Evolutionary conservation across 2,113 vertebrate genomes (phyloP).

Genomic region (Labeo rohita): DNA sequence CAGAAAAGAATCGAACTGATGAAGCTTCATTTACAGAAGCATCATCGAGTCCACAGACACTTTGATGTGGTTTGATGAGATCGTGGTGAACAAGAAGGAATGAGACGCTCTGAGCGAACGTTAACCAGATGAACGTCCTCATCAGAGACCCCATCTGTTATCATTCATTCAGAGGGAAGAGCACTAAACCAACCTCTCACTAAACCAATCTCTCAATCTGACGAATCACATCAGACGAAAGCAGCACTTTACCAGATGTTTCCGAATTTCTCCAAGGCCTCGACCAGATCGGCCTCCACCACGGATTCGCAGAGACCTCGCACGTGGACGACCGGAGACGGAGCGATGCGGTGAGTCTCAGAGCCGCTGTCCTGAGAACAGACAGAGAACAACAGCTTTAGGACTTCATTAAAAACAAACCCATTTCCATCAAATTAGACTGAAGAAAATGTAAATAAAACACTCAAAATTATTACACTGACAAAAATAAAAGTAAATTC

Average conservation of each 20-base stretch:
- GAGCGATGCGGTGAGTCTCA: constrained; percentile 86
- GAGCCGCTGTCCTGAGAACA: constrained; percentile 68
- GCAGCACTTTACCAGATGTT: constrained; percentile 83
- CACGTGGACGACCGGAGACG: constrained; percentile 94
- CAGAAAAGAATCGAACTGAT: background rate
- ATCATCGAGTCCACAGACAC: background rate
- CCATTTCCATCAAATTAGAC: no score
- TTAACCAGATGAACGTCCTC: no score
- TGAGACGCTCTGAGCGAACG: background rate
- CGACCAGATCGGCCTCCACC: constrained; percentile 95
- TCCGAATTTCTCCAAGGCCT: constrained; percentile 94
- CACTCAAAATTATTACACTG: no score
- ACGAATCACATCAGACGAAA: background rate
- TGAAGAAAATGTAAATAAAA: no score
- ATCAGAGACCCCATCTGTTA: background rate
- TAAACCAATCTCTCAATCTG: no score
- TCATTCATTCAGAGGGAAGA: background rate
- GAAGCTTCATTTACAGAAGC: background rate
- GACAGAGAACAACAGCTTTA: background rate
- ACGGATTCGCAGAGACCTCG: constrained; percentile 93
- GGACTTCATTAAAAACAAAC: no score
- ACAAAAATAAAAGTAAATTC: no score
- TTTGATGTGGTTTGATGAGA: background rate
- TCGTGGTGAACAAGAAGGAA: background rate
- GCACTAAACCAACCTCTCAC: background rate